These are phyloP conservation scores for Sphenopsis melanotis DNA, from an alignment of 2,797 vertebrate genomes.

Conservation along the genomic window DNA sequence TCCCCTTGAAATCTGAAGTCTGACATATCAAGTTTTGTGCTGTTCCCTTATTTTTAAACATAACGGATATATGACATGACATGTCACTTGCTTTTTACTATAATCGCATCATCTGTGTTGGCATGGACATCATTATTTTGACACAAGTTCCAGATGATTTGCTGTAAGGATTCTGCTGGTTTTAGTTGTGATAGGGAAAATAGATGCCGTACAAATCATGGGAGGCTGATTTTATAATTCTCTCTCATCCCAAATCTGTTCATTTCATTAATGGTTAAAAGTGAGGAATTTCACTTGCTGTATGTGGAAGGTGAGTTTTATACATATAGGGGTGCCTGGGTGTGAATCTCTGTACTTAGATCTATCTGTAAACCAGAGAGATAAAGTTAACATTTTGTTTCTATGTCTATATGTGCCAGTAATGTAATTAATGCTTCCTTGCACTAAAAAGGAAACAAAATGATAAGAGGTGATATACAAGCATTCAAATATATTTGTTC, in stretches of 20 bases:
- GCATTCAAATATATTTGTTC: background rate
- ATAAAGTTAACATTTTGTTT: background rate
- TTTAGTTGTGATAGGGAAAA: background rate
- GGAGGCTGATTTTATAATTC: background rate
- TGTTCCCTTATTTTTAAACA: background rate
- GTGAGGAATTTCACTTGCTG: background rate
- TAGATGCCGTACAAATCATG: background rate
- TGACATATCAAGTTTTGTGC: background rate
- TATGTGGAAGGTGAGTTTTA: background rate
- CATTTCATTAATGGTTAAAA: background rate
- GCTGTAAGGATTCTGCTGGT: background rate
- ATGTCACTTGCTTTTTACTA: background rate
- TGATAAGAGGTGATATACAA: background rate
- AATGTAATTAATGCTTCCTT: background rate
- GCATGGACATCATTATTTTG: background rate
- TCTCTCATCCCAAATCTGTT: background rate
- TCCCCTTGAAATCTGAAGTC: background rate
- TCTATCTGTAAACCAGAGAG: background rate
- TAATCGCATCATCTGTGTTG: background rate
- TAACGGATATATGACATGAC: background rate
- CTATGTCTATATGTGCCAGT: background rate
- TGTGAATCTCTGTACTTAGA: background rate
- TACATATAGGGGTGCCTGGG: background rate
- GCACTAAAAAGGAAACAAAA: background rate
- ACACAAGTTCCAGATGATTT: background rate